Evolutionary conservation across 2,113 vertebrate species (phyloP).

Genomic region (Otocyon megalotis): DNA sequence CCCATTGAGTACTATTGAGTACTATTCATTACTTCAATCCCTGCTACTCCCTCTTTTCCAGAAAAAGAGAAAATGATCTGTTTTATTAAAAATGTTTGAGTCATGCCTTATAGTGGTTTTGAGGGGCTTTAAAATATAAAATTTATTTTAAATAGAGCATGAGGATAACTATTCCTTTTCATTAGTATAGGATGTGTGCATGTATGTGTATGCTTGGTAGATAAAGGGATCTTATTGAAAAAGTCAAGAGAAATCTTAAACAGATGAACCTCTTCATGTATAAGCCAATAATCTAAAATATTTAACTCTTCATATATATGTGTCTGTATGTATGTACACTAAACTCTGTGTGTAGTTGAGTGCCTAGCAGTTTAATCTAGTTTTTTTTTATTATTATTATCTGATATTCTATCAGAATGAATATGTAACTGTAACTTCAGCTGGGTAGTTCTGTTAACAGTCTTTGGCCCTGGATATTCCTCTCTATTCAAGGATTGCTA

Average conservation of each 20-base stretch:
- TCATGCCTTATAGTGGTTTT: background rate
- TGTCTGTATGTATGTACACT: background rate
- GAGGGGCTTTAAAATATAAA: background rate
- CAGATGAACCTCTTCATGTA: background rate
- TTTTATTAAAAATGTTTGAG: background rate
- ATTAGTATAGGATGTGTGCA: background rate
- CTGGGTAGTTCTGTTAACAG: background rate
- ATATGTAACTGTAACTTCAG: background rate
- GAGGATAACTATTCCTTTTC: background rate
- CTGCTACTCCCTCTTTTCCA: background rate
- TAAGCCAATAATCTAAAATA: background rate
- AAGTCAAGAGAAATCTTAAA: slow-evolving; percentile 20
- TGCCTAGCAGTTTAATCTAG: background rate
- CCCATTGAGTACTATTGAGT: background rate
- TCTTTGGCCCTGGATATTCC: background rate
- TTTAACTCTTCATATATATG: background rate
- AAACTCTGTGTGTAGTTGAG: background rate
- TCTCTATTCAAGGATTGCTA: background rate
- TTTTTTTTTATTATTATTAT: slow-evolving; percentile 5
- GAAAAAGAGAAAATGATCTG: background rate
- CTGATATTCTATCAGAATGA: slow-evolving; percentile 3
- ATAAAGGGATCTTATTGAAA: background rate
- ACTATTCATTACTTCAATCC: background rate
- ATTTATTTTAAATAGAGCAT: background rate
- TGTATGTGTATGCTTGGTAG: background rate